These are phyloP conservation scores for Anguilla obscura DNA, from an alignment of 2,797 vertebrate species.

Conservation along the genomic window DNA sequence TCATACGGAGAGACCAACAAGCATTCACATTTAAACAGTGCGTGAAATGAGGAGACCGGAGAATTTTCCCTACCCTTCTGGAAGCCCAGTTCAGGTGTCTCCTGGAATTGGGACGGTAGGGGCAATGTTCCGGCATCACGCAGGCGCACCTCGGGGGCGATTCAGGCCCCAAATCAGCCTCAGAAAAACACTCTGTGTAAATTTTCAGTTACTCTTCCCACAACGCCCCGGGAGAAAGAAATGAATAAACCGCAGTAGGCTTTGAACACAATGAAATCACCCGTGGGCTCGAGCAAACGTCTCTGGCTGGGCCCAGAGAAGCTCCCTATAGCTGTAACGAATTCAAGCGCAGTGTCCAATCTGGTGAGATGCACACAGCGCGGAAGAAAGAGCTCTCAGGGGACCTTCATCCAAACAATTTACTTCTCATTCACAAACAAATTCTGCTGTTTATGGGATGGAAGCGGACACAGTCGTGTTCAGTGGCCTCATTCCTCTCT, in stretches of 20 bases:
- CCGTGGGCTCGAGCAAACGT: neutral
- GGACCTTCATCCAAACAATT: neutral
- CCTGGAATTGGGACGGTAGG: neutral
- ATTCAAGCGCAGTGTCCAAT: neutral
- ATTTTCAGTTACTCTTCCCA: neutral
- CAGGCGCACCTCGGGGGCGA: neutral
- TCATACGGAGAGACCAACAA: neutral
- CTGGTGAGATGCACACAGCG: neutral
- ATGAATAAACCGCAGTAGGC: neutral
- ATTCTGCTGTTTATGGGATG: neutral
- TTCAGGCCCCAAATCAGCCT: neutral
- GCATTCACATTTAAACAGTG: neutral
- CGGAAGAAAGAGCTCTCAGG: neutral
- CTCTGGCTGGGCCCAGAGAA: neutral
- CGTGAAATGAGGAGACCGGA: neutral
- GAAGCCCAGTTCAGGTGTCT: neutral
- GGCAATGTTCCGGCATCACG: neutral
- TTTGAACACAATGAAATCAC: neutral
- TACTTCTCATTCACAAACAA: neutral
- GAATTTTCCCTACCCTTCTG: neutral
- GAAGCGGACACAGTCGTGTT: neutral
- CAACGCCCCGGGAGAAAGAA: neutral
- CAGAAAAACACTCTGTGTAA: neutral
- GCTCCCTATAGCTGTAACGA: neutral
- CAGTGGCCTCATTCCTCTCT: neutral